Conservation (phyloP, 2,797 vertebrate genomes). For the Tolypeutes matacus region DNA sequence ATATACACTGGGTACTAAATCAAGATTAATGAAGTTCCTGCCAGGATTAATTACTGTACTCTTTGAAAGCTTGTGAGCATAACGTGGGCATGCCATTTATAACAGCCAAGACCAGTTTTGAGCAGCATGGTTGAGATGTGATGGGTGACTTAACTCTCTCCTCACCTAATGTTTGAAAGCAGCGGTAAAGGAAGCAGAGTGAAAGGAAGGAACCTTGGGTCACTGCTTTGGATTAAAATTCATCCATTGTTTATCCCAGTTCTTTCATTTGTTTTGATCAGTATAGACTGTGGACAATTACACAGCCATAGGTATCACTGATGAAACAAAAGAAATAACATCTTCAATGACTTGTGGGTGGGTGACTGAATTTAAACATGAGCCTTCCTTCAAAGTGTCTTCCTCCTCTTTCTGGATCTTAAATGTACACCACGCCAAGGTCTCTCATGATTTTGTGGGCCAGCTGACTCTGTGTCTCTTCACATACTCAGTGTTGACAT, state of each 20-base stretch:
- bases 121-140: neutral
- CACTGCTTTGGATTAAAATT: neutral
- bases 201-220: neutral
- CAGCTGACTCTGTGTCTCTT: neutral
- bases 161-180: neutral
- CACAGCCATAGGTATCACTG: accelerated
- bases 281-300: neutral
- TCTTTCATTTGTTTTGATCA: neutral
- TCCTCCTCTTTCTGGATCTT: neutral
- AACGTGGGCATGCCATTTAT: neutral
- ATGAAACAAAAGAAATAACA: neutral
- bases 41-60: conserved; percentile 70
- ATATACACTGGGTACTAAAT: conserved; percentile 46
- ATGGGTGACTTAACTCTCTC: neutral
- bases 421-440: accelerated
- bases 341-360: accelerated
- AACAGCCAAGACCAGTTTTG: neutral
- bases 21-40: conserved; percentile 86
- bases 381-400: neutral
- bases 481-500: neutral
- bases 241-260: neutral
- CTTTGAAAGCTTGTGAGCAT: neutral
- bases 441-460: too few species aligned
- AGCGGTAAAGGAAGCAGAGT: neutral
- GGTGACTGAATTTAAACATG: neutral